These are phyloP conservation scores for Nymphalis c-album DNA, from an alignment of 2,888 invertebrate species.

Conservation along the genomic window DNA sequence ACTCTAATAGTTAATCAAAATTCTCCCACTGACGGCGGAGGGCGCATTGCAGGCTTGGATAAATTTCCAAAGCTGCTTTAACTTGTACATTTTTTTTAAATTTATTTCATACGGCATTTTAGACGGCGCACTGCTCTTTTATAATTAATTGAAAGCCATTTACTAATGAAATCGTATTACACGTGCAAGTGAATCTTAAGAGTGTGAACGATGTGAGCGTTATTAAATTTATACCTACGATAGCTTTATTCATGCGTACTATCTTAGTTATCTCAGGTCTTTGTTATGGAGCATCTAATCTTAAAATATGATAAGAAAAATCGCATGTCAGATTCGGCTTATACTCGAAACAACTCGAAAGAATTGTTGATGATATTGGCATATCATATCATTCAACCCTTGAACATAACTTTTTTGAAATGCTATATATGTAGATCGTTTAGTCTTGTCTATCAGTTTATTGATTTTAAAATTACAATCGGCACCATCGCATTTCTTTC, in stretches of 20 bases:
- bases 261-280: no score
- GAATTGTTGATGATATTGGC: no score
- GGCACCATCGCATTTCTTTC: no score
- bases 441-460: no score
- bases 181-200: neutral
- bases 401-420: no score
- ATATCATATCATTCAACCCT: no score
- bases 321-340: no score
- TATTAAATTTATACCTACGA: neutral
- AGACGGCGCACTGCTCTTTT: neutral
- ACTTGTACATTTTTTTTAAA: neutral
- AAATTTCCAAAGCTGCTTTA: neutral
- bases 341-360: no score
- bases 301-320: no score
- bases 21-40: neutral
- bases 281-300: no score
- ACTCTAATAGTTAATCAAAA: constrained; percentile 3
- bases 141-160: constrained; percentile 1
- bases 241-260: neutral
- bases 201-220: neutral
- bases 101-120: constrained; percentile 10
- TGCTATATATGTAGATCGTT: no score
- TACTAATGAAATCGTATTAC: neutral
- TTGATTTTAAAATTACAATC: no score
- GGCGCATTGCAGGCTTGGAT: constrained; percentile 6